phyloP scores from a whole-genome alignment of 2,797 vertebrate species.

The Gadopsis bispinosus region DNA sequence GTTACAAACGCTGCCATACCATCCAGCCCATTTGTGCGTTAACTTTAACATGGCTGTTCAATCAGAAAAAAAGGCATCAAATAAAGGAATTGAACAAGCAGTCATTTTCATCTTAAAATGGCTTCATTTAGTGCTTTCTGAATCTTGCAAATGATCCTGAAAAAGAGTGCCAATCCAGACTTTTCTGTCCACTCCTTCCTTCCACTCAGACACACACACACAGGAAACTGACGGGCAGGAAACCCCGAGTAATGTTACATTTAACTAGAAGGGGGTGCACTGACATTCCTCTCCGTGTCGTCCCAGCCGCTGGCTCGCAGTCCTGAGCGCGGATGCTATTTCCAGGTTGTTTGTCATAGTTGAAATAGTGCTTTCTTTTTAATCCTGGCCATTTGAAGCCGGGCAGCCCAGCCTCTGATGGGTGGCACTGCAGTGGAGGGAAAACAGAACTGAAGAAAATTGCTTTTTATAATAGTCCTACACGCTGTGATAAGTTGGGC shows the following conservation, averaged over 20 bases:
- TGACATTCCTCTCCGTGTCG: conserved; percentile 62
- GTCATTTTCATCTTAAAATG: neutral
- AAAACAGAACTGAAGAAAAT: neutral
- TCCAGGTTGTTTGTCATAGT: conserved; percentile 51
- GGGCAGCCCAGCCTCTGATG: neutral
- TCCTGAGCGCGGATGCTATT: conserved; percentile 47
- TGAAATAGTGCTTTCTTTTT: conserved; percentile 16
- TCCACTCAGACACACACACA: conserved; percentile 19
- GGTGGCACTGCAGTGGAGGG: neutral
- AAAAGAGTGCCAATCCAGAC: neutral
- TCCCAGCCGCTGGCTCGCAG: conserved; percentile 42
- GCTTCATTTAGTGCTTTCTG: neutral
- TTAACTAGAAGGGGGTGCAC: conserved; percentile 49
- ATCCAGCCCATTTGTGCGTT: neutral
- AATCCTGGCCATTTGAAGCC: conserved; percentile 6
- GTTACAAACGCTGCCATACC: neutral
- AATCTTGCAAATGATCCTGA: conserved; percentile 2
- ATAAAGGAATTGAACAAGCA: neutral
- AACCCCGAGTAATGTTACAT: conserved; percentile 68
- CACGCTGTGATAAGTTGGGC: neutral
- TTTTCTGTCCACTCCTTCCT: neutral
- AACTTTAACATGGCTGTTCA: neutral
- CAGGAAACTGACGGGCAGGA: conserved; percentile 74
- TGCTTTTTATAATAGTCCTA: neutral
- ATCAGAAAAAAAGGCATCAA: neutral